Conservation (phyloP, 2,888 invertebrate genomes). For the Tiphia femorata region DNA sequence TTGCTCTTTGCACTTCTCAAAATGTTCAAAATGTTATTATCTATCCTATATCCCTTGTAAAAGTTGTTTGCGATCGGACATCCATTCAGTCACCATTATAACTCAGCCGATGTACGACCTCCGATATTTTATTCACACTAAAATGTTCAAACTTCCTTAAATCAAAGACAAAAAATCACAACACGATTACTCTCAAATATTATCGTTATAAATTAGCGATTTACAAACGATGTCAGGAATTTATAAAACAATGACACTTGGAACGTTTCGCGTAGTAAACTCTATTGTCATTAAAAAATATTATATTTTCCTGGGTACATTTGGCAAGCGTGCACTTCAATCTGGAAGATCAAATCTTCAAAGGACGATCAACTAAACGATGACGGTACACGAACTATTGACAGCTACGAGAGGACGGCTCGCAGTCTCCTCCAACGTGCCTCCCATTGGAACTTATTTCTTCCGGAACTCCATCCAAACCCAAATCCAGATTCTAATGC, state of each 20-base stretch:
- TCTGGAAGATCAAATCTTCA: slow-evolving; percentile 43
- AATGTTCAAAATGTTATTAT: slow-evolving; percentile 38
- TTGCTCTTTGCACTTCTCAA: slow-evolving; percentile 50
- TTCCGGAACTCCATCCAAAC: slow-evolving; percentile 42
- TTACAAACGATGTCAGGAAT: slow-evolving; percentile 24
- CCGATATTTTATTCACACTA: slow-evolving; percentile 16
- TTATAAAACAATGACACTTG: slow-evolving; percentile 33
- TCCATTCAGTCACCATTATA: slow-evolving; percentile 31
- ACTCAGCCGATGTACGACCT: slow-evolving; percentile 9
- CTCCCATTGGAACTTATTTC: slow-evolving; percentile 50
- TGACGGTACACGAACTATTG: slow-evolving; percentile 24
- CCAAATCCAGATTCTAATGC: slow-evolving; percentile 35
- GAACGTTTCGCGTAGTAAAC: slow-evolving; percentile 30
- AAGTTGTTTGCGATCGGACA: slow-evolving; percentile 46
- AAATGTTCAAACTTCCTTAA: slow-evolving; percentile 10
- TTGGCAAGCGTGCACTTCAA: slow-evolving; percentile 55
- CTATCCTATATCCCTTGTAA: slow-evolving; percentile 45
- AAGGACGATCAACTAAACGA: slow-evolving; percentile 31
- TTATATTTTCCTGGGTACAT: slow-evolving; percentile 45
- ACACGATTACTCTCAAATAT: slow-evolving; percentile 13
- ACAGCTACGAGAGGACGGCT: slow-evolving; percentile 59
- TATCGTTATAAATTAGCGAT: slow-evolving; percentile 5
- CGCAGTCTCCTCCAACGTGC: slow-evolving; percentile 55
- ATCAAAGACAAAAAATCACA: slow-evolving; percentile 12
- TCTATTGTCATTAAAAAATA: slow-evolving; percentile 61